A percentile compares a stretch with the other conserved stretches of the same genome.
These are phyloP conservation scores for Dipodomys stephensi DNA, from an alignment of 2,113 vertebrate species.

Conservation along the genomic window DNA sequence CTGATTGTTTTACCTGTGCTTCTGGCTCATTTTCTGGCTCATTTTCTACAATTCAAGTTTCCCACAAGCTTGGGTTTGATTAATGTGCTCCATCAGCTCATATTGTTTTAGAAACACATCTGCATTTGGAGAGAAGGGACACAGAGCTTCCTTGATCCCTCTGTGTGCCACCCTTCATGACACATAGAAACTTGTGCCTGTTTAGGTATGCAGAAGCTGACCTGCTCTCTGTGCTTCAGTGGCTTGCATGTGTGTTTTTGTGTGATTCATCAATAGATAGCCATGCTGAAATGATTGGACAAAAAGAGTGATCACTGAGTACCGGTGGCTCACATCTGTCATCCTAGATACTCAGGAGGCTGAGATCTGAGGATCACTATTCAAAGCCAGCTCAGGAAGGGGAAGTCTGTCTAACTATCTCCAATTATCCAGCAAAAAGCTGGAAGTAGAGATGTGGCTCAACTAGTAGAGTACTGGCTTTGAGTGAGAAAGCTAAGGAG, in stretches of 20 bases:
- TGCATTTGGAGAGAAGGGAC: background rate
- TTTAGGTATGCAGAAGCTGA: background rate
- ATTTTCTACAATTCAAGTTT: background rate
- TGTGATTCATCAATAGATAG: background rate
- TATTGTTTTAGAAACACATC: background rate
- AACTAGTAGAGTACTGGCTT: too few relatives aligned
- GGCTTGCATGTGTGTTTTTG: too few relatives aligned
- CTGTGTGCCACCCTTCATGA: background rate
- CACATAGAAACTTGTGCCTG: too few relatives aligned
- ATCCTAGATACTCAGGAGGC: too few relatives aligned
- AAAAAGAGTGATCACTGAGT: background rate
- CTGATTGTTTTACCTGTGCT: background rate
- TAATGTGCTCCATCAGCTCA: background rate
- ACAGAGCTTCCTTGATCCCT: background rate
- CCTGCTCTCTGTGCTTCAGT: background rate
- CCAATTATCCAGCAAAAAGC: too few relatives aligned
- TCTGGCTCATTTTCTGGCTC: too few relatives aligned
- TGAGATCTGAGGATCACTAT: too few relatives aligned
- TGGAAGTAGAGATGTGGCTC: too few relatives aligned
- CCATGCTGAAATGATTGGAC: background rate
- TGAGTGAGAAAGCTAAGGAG: too few relatives aligned
- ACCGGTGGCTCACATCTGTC: too few relatives aligned
- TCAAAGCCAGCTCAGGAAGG: too few relatives aligned
- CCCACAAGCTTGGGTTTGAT: background rate
- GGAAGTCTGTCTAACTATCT: too few relatives aligned